Evolutionary conservation across 1,140 invertebrate genomes (phyloP), one percentile per base, ranked within the genome.

Genomic region (Trichonephila clavipes): DNA sequence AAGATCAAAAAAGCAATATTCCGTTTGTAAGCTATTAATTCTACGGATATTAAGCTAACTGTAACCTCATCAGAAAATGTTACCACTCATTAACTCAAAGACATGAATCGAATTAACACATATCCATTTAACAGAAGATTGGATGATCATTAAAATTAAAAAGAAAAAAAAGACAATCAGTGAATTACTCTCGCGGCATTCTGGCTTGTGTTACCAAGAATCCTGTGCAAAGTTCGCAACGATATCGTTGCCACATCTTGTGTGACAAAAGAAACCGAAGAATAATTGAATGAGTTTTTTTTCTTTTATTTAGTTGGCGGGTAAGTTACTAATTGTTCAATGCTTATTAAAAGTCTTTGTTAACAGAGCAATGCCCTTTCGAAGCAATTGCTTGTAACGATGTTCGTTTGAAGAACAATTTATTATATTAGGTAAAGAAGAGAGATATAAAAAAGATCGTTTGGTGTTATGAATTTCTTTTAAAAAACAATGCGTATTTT

Each of bases 61-160:
- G 72, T 77, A 77, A 77, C 72, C 34, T 77, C 72, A 4, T 40
- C 28, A 18, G 34, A 40, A 34, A 77, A 34, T 77, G 72, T 77
- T 18, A 28, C 34, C 72, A 2, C 28, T 40, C 34, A 77, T 77
- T 40, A 77, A 77, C 72, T 40, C 72, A 77, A 77, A 34, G 4
- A 40, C 72, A 28, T 77, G 72, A 77, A 77, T 77, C 34, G 72
- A 77, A 77, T 77, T 77, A 77, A 77, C 72, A 77, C 72, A 77
- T 34, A 40, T 77, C 28, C 28, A 77, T 77, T 77, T 34, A 77
- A 34, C 24, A 40, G 18, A 16, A 77, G 28, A 77, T 2, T 3
- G 28, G 24, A 14, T 77, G 24, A 34, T 77, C 28, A 77, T 77
- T 77, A 77, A 12, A 40, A 77, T 77, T 14, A 40, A 24, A 16